phyloP scores from a whole-genome alignment of 2,888 invertebrate genomes.

The Ischnura elegans region DNA sequence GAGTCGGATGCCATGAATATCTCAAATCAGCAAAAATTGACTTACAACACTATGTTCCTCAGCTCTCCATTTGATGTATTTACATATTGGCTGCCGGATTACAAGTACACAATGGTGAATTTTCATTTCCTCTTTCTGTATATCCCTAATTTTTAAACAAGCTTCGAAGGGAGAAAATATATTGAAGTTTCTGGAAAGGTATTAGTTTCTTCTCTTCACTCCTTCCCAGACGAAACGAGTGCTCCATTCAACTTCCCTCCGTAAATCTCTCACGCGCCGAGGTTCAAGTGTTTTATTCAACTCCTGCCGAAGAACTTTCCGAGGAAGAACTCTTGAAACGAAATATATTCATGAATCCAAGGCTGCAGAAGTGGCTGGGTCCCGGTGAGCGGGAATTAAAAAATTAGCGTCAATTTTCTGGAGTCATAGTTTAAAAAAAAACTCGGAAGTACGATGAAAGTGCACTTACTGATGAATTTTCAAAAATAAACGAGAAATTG shows the following conservation, averaged over 20 bases:
- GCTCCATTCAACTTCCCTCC: not conserved
- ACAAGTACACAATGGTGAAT: no score
- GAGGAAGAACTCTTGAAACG: not conserved
- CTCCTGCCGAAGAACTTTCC: not conserved
- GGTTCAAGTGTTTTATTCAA: constrained; percentile 6
- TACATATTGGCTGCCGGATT: no score
- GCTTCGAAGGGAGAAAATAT: no score
- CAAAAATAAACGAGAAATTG: not conserved
- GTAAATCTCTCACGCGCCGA: not conserved
- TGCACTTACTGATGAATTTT: not conserved
- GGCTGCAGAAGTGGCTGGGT: not conserved
- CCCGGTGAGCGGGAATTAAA: not conserved
- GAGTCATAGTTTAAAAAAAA: not conserved
- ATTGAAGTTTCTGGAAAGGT: no score
- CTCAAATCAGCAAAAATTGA: no score
- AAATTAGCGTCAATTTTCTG: constrained; percentile 9
- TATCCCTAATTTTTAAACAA: no score
- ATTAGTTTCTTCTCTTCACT: not conserved
- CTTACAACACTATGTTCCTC: no score
- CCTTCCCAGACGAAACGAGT: not conserved
- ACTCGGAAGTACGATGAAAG: not conserved
- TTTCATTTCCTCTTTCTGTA: no score
- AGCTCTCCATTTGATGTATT: no score
- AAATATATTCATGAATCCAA: not conserved
- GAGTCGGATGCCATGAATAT: no score